A percentile compares a stretch with the other conserved stretches of the same genome.
Conservation (phyloP, 1,140 invertebrate species). For the Oscheius sp. region DNA sequence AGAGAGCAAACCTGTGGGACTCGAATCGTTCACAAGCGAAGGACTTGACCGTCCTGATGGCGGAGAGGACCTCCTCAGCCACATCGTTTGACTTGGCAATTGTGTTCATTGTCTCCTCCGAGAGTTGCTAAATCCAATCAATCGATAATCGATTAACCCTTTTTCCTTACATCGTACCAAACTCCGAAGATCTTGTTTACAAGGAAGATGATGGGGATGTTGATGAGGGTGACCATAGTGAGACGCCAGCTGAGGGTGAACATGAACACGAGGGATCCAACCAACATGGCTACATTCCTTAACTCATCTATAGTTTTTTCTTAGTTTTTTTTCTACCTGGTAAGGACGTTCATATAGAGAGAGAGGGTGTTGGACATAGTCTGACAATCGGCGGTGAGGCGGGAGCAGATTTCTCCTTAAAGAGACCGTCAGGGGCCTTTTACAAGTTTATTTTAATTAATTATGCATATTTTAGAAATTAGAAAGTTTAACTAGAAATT, state of each 20-base stretch:
- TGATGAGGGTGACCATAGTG: slow-evolving; percentile 63
- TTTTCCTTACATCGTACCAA: slow-evolving; percentile 62
- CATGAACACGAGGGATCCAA: slow-evolving; percentile 63
- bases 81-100: slow-evolving; percentile 63
- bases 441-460: no score
- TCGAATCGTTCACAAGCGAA: slow-evolving; percentile 62
- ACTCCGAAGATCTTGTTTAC: slow-evolving; percentile 63
- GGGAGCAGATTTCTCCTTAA: slow-evolving; percentile 54
- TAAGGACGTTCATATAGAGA: slow-evolving; percentile 54
- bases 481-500: no score
- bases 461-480: no score
- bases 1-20: slow-evolving; percentile 19
- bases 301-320: not conserved
- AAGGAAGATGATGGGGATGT: slow-evolving; percentile 62
- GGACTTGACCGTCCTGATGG: slow-evolving; percentile 61
- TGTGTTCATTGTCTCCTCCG: slow-evolving; percentile 61
- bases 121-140: slow-evolving; percentile 56
- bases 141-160: slow-evolving; percentile 19
- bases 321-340: slow-evolving; percentile 23
- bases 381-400: slow-evolving; percentile 55
- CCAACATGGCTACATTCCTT: slow-evolving; percentile 54
- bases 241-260: slow-evolving; percentile 63
- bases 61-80: slow-evolving; percentile 61
- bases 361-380: slow-evolving; percentile 59
- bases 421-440: no score